These are phyloP conservation scores for Edolisoma coerulescens DNA, from an alignment of 2,113 vertebrate species.

Conservation along the genomic window DNA sequence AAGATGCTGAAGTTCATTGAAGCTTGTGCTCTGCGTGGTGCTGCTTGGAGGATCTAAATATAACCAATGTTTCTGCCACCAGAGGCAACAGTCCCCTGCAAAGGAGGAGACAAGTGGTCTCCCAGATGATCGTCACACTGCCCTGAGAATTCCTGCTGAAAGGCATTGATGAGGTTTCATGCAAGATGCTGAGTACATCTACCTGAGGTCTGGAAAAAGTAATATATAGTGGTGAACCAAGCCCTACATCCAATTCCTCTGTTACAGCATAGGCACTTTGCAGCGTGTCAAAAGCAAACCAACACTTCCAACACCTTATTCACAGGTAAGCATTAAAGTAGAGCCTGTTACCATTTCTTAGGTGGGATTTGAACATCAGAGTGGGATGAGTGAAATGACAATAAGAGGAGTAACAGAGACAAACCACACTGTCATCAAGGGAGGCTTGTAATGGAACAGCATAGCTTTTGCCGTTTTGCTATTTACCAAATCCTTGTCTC, in stretches of 20 bases:
- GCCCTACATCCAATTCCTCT: neutral
- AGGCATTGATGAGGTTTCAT: neutral
- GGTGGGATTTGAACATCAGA: neutral
- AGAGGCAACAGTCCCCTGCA: constrained; percentile 27
- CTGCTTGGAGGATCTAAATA: constrained; percentile 24
- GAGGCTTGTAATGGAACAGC: constrained; percentile 26
- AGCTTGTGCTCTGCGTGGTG: neutral
- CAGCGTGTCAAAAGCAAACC: neutral
- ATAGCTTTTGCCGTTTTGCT: constrained; percentile 44
- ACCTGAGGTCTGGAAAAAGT: neutral
- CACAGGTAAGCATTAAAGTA: constrained; percentile 11
- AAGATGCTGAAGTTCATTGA: neutral
- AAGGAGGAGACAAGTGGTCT: neutral
- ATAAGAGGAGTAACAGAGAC: neutral
- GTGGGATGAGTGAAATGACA: neutral
- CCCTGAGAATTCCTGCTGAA: neutral
- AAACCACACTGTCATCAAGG: neutral
- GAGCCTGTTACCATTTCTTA: neutral
- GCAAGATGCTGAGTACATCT: neutral
- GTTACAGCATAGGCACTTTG: neutral
- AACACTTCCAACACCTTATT: neutral
- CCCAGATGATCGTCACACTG: neutral
- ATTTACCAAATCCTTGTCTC: constrained; percentile 58
- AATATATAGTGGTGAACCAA: neutral
- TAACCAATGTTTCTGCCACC: neutral